A percentile compares a stretch with the other conserved stretches of the same genome.
These are phyloP conservation scores for Tetragonula clypearis DNA, from an alignment of 1,140 invertebrate genomes.

Conservation along the genomic window DNA sequence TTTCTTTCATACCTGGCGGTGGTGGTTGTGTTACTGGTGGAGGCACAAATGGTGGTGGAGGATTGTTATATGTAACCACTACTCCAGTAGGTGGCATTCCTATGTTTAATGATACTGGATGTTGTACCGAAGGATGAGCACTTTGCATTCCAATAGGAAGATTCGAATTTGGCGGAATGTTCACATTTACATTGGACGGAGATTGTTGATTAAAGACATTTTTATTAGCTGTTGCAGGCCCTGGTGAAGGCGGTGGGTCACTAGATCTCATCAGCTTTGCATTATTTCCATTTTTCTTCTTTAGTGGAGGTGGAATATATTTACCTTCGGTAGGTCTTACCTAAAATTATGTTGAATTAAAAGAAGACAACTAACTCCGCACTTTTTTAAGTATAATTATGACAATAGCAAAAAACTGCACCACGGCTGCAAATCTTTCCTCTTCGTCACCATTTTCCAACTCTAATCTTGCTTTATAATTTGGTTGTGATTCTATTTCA, in stretches of 20 bases:
- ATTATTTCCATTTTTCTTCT: conserved; percentile 86
- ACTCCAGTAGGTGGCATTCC: conserved; percentile 79
- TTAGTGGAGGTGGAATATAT: conserved; percentile 88
- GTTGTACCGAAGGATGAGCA: conserved; percentile 74
- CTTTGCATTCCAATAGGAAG: conserved; percentile 76
- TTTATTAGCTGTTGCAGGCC: conserved; percentile 72
- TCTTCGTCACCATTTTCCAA: conserved; percentile 96
- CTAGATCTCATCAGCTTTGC: conserved; percentile 83
- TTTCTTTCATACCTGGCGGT: conserved; percentile 58
- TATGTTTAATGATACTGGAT: conserved; percentile 77
- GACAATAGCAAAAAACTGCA: conserved; percentile 69
- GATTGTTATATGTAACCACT: conserved; percentile 77
- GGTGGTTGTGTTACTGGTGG: conserved; percentile 76
- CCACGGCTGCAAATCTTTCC: conserved; percentile 90
- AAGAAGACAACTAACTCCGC: not conserved
- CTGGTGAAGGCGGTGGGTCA: conserved; percentile 81
- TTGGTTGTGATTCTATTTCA: conserved; percentile 93
- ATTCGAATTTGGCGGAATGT: conserved; percentile 75
- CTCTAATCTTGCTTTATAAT: conserved; percentile 90
- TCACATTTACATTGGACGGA: conserved; percentile 74
- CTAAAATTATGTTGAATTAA: conserved; percentile 52
- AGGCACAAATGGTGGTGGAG: conserved; percentile 78
- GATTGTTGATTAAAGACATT: conserved; percentile 78
- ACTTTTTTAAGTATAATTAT: conserved; percentile 8
- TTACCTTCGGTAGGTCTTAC: conserved; percentile 82